Percentiles rank a stretch among this genome's conserved stretches.
Conservation (phyloP, 2,113 vertebrate genomes). For the Rutilus rutilus region DNA sequence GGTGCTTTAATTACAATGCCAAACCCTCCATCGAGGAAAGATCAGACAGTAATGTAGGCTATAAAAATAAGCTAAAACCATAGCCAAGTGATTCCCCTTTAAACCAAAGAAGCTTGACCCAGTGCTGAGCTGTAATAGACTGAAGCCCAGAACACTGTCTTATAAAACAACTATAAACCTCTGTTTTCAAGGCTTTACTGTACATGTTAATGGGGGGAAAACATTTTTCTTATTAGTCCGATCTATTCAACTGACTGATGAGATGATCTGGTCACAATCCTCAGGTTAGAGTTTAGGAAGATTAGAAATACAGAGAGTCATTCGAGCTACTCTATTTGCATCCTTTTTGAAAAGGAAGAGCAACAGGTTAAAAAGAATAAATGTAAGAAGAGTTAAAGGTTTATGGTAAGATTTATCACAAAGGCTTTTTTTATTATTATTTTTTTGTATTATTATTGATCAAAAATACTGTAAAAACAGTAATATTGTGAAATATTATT, state of each 20-base stretch:
- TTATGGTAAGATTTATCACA: too few species aligned
- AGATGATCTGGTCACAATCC: neutral
- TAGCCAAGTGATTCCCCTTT: conserved; percentile 54
- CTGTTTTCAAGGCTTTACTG: neutral
- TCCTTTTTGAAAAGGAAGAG: too few species aligned
- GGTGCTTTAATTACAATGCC: conserved; percentile 61
- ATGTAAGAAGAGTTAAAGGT: too few species aligned
- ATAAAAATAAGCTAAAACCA: conserved; percentile 48
- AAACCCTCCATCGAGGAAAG: conserved; percentile 44
- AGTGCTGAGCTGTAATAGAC: conserved; percentile 2
- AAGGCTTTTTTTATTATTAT: neutral
- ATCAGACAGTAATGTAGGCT: conserved; percentile 5
- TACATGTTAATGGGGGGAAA: neutral
- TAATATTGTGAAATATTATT: neutral
- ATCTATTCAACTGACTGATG: neutral
- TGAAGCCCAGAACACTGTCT: too few species aligned
- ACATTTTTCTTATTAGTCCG: neutral
- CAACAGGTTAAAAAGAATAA: too few species aligned
- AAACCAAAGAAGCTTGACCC: conserved; percentile 51
- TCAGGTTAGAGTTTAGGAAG: neutral
- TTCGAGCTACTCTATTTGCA: neutral
- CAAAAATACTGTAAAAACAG: neutral
- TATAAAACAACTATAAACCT: neutral
- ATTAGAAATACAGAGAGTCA: neutral
- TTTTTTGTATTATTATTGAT: too few species aligned